These are phyloP conservation scores for Cosmia pyralina DNA, from an alignment of 2,888 invertebrate species.

Conservation along the genomic window DNA sequence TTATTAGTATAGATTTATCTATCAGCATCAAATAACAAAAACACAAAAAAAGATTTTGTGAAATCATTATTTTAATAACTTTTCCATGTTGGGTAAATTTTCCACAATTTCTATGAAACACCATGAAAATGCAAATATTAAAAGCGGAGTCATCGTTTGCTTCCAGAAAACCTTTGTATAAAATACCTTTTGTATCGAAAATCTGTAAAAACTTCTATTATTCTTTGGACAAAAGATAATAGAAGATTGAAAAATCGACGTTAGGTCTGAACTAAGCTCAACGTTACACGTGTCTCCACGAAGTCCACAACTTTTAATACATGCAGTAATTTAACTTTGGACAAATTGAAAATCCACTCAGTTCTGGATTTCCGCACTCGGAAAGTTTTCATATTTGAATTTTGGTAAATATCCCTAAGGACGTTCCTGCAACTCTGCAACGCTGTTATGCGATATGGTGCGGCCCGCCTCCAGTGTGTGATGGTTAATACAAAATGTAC, in stretches of 20 bases:
- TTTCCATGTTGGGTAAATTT: background rate
- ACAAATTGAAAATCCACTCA: background rate
- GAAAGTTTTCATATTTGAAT: constrained; percentile 10
- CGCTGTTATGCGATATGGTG: no score
- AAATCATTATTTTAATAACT: background rate
- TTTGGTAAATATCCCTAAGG: background rate
- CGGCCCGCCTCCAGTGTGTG: no score
- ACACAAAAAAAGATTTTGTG: no score
- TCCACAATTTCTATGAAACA: background rate
- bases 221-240: background rate
- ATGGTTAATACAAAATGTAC: no score
- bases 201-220: background rate
- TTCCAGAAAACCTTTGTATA: background rate
- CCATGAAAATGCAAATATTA: background rate
- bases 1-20: no score
- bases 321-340: constrained; percentile 21
- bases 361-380: no score
- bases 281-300: background rate
- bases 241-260: background rate
- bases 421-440: background rate
- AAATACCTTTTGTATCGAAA: background rate
- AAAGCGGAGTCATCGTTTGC: background rate
- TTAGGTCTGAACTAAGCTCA: background rate
- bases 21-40: background rate
- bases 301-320: constrained; percentile 5